phyloP scores from a whole-genome alignment of 2,113 vertebrate species.

The Psammodynastes pulverulentus region DNA sequence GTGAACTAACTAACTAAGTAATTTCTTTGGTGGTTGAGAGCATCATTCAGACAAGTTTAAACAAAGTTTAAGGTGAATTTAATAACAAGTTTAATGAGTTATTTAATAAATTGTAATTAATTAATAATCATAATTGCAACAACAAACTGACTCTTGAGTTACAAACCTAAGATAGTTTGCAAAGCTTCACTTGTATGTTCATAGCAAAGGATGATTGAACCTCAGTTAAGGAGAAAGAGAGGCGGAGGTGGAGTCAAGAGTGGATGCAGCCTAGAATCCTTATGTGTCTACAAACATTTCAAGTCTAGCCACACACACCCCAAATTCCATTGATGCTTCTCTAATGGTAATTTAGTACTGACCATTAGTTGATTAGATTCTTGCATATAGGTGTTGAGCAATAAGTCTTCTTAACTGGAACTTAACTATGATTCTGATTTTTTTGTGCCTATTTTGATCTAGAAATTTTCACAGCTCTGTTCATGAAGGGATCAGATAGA shows the following conservation, averaged over 20 bases:
- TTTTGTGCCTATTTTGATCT: not conserved
- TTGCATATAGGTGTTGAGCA: not conserved
- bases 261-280: not conserved
- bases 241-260: not conserved
- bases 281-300: not conserved
- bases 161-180: not conserved
- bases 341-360: not conserved
- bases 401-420: not conserved
- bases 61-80: too few relatives aligned
- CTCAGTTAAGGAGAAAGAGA: not conserved
- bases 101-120: not conserved
- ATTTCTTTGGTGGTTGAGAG: not conserved
- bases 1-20: too few relatives aligned
- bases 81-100: not conserved
- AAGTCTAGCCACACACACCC: not conserved
- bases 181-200: not conserved
- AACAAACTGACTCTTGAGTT: not conserved
- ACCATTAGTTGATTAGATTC: not conserved
- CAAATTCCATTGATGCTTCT: not conserved
- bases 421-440: not conserved
- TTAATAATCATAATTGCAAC: not conserved
- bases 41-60: not conserved
- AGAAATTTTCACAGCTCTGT: not conserved
- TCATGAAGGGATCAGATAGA: not conserved
- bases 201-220: not conserved